phyloP scores from a whole-genome alignment of 2,797 vertebrate species.

The Huso huso region DNA sequence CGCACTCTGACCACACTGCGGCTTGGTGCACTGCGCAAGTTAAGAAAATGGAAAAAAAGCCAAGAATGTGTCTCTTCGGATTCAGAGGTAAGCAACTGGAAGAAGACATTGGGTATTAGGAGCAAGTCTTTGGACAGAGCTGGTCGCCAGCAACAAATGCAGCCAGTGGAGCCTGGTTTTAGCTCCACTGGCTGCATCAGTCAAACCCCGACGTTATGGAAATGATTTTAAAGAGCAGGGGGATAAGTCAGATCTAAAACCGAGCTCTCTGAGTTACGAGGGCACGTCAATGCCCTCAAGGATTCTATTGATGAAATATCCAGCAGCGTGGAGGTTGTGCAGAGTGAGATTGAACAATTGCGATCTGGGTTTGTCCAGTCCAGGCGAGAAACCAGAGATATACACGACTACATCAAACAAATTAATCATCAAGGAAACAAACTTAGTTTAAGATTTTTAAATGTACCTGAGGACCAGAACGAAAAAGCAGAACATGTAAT shows the following conservation, averaged over 20 bases:
- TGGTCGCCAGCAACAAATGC: slow-evolving; percentile 79
- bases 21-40: slow-evolving; percentile 84
- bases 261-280: slow-evolving; percentile 89
- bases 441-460: slow-evolving; percentile 84
- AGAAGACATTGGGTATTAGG: slow-evolving; percentile 86
- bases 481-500: slow-evolving; percentile 80
- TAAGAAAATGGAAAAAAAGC: slow-evolving; percentile 97
- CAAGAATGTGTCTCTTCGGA: slow-evolving; percentile 97
- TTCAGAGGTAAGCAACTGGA: slow-evolving; percentile 88
- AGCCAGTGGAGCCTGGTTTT: slow-evolving; percentile 80
- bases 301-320: slow-evolving; percentile 98
- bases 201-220: slow-evolving; percentile 98
- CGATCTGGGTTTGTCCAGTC: slow-evolving; percentile 94
- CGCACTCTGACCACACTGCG: slow-evolving; percentile 83
- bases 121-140: slow-evolving; percentile 95
- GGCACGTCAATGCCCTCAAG: slow-evolving; percentile 93
- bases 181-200: slow-evolving; percentile 93
- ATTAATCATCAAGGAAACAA: slow-evolving; percentile 85
- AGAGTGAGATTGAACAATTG: slow-evolving; percentile 95
- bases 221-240: slow-evolving; percentile 99
- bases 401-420: slow-evolving; percentile 95
- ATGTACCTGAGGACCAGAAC: slow-evolving; percentile 85
- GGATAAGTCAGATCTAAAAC: slow-evolving; percentile 98
- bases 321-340: slow-evolving; percentile 95
- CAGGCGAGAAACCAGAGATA: slow-evolving; percentile 89